These are phyloP conservation scores for Apis dorsata DNA, from an alignment of 1,140 invertebrate genomes.

Conservation along the genomic window DNA sequence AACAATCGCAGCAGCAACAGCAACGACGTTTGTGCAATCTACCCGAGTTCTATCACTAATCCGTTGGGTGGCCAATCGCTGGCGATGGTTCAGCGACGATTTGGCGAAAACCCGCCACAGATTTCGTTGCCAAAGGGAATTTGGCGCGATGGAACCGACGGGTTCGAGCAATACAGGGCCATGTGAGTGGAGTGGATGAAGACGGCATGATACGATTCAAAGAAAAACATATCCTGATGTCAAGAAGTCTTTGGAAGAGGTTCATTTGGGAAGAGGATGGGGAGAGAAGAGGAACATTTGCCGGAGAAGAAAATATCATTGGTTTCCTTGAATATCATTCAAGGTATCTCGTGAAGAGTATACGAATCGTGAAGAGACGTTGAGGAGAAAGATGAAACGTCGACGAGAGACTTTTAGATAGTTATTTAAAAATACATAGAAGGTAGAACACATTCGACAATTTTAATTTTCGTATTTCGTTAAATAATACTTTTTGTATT, in stretches of 20 bases:
- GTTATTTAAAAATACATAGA: background rate
- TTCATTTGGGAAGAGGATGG: background rate
- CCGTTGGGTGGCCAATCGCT: constrained; percentile 1
- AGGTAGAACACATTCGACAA: background rate
- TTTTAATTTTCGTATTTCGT: constrained; percentile 2
- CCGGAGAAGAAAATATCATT: background rate
- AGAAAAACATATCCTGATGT: constrained; percentile 36
- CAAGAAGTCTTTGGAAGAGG: background rate
- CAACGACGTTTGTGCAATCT: constrained; percentile 78
- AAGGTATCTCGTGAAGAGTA: constrained; percentile 42
- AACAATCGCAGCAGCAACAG: constrained; percentile 63
- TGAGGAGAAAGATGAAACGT: background rate
- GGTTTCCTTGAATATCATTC: background rate
- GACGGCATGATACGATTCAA: constrained; percentile 22
- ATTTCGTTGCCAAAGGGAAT: constrained; percentile 32
- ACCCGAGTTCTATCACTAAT: constrained; percentile 77
- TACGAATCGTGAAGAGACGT: constrained; percentile 46
- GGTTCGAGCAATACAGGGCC: background rate
- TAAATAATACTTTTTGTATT: constrained; percentile 2
- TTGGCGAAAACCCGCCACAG: background rate
- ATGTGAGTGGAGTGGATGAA: background rate
- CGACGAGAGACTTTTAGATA: constrained; percentile 20
- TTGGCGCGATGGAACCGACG: background rate
- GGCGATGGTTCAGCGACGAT: background rate
- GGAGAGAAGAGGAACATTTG: background rate